phyloP scores from a whole-genome alignment of 2,797 vertebrate genomes.

The Cryptoprocta ferox region DNA sequence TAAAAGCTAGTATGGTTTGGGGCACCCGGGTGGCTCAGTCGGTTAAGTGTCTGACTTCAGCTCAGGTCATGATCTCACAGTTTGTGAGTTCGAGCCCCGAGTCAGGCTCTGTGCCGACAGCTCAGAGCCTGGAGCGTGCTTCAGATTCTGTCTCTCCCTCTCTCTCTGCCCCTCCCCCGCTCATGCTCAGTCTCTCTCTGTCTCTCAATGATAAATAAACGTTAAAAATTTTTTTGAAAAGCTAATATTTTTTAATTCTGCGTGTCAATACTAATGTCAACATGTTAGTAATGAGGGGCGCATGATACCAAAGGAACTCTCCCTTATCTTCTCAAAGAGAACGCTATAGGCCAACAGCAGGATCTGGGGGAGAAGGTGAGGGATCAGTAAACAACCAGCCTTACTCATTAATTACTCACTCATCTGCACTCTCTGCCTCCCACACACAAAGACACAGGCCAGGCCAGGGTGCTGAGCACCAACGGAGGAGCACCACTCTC shows the following conservation, averaged over 20 bases:
- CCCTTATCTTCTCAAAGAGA: background rate
- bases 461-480: fast-evolving
- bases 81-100: too few species aligned
- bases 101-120: too few species aligned
- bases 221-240: too few species aligned
- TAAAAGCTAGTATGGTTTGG: background rate
- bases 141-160: too few species aligned
- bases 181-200: too few species aligned
- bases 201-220: too few species aligned
- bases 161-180: too few species aligned
- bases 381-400: background rate
- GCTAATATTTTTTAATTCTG: background rate
- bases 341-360: background rate
- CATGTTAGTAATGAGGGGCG: background rate
- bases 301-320: background rate
- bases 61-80: too few species aligned
- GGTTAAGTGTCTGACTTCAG: too few species aligned
- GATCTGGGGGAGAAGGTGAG: background rate
- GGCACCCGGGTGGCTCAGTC: too few species aligned
- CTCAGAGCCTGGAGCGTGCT: too few species aligned
- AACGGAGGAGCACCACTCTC: background rate
- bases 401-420: too few species aligned
- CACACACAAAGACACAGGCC: fast-evolving
- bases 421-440: background rate
- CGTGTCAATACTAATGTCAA: background rate